Conservation (phyloP, 53 echinoderm and acorn worm genomes). For the Actinopyga echinites region DNA sequence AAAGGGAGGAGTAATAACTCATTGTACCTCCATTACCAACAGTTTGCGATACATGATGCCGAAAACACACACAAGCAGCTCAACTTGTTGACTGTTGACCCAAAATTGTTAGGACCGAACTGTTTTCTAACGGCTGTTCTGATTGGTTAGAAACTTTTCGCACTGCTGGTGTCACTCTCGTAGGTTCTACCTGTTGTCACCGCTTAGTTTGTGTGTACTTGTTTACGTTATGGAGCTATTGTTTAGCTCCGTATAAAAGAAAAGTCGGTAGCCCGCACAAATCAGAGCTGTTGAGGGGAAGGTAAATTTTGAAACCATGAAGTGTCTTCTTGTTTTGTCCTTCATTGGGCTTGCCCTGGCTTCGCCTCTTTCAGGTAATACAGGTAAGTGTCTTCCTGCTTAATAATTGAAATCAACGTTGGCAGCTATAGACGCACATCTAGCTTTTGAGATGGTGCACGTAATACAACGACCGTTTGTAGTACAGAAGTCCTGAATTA, state of each 20-base stretch:
- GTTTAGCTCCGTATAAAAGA: slow-evolving; percentile 15
- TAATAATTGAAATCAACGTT: too few relatives aligned
- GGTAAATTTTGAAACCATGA: slow-evolving; percentile 27
- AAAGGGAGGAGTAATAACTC: too few relatives aligned
- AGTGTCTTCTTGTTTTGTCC: slow-evolving; percentile 12
- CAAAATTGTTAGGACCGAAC: neutral
- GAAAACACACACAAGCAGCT: too few relatives aligned
- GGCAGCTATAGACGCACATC: too few relatives aligned
- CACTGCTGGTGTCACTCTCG: too few relatives aligned
- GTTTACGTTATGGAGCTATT: neutral
- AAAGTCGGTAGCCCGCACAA: neutral
- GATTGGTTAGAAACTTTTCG: slow-evolving; percentile 27
- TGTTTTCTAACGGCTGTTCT: slow-evolving; percentile 22
- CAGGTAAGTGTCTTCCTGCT: neutral
- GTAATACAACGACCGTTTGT: too few relatives aligned
- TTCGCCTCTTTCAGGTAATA: neutral
- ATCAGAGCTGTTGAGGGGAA: slow-evolving; percentile 9
- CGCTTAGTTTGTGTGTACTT: neutral
- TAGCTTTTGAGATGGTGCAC: too few relatives aligned
- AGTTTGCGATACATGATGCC: too few relatives aligned
- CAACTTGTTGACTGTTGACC: slow-evolving; percentile 5
- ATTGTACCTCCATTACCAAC: too few relatives aligned
- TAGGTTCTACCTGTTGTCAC: neutral
- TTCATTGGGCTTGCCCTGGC: slow-evolving; percentile 33
- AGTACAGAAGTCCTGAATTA: too few relatives aligned